A percentile compares a stretch with the other conserved stretches of the same genome.
Evolutionary conservation across 2,113 vertebrate genomes (phyloP).

Genomic region (Saguinus midas): DNA sequence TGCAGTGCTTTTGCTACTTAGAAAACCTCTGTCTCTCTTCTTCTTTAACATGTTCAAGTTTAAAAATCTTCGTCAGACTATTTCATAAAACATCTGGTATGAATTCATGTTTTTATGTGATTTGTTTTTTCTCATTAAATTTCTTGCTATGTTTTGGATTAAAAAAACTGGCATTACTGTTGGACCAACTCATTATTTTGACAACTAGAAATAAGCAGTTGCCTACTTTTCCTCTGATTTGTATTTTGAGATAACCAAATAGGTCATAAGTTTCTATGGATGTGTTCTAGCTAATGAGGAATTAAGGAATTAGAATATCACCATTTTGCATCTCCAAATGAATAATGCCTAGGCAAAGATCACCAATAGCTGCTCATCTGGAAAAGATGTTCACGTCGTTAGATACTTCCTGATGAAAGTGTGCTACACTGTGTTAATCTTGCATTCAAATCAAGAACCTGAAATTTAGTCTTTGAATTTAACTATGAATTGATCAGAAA

Average conservation of each 20-base stretch:
- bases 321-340: background rate
- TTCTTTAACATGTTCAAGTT: background rate
- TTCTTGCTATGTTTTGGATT: background rate
- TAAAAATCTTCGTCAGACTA: background rate
- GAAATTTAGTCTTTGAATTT: background rate
- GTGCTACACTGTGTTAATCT: background rate
- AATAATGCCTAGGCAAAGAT: background rate
- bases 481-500: background rate
- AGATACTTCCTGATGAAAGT: background rate
- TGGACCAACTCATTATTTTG: background rate
- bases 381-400: background rate
- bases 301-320: background rate
- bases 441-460: background rate
- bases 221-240: background rate
- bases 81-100: background rate
- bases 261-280: background rate
- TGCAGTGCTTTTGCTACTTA: background rate
- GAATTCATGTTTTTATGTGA: conserved; percentile 20
- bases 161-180: background rate
- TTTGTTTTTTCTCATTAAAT: background rate
- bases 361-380: background rate
- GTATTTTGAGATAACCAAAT: background rate
- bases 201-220: background rate
- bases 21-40: background rate
- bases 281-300: background rate